Base-by-base conservation (phyloP, 2,797 vertebrate genomes). In the Paratrypauchen microcephalus region DNA sequence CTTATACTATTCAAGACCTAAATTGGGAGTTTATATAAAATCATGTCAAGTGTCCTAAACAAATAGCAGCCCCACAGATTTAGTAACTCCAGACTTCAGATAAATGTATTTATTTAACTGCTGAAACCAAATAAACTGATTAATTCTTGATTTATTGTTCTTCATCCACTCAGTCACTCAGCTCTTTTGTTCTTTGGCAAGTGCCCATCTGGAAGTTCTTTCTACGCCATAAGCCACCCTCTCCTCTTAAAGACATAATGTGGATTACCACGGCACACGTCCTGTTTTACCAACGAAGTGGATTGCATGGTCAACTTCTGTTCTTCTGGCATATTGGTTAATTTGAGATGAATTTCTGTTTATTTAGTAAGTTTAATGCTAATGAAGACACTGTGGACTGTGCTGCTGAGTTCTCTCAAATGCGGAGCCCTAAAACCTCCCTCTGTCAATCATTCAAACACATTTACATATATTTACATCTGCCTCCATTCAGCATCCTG, bases 231-330 rank as follows among this genome's bases (percentile, higher is more conserved):
- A 84, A 86, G 65, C 12, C 74, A 74, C 72, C 69, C 72, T 78
- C 66, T 79, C 60, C 72, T 36, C 8, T 19, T 76, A 81, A 81
- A 78, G 70, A 67, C 79, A 82, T 84, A 80, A 86, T 83, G 70
- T 84, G 83, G 85, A 83, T 88, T 86, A 89, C 48, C 55, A 71
- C 64, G 55, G 75, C 65, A 65, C 36, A 60, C 16, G 19, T 36
- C 68, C 32, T 66, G 39, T 74, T 72, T 81, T 80, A 71, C 65
- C 56, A 75, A 65, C 70, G 26, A 3, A 75, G 56, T 73, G 84
- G 86, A 85, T 87, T 86, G 82, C 76, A 67, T 2, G 72, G 74
- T 80, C 80, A 82, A 41, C 28, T 68, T 66, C 69, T 62, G 78
- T 64, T 66, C 62, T 67, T 68, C 66, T 41, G 18, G 15, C 58